Conservation (phyloP, 1,140 invertebrate genomes). For the Centruroides sculpturatus region DNA sequence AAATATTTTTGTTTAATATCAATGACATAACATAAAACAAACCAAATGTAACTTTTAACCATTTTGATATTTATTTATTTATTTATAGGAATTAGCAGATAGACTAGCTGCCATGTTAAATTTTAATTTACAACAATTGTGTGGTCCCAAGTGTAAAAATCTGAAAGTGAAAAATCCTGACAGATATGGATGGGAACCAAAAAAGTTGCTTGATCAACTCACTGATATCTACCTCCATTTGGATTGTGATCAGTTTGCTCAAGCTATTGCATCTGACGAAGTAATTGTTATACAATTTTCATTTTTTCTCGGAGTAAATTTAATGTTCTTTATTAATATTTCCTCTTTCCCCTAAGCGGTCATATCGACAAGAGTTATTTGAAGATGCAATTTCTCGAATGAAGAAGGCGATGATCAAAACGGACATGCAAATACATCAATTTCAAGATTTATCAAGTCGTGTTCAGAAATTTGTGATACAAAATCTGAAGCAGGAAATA, state of each 20-base stretch:
- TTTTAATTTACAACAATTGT: slow-evolving; percentile 92
- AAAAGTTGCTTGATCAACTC: slow-evolving; percentile 71
- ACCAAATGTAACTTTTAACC: too few relatives aligned
- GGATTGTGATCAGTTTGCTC: slow-evolving; percentile 77
- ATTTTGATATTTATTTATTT: background rate
- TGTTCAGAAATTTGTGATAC: slow-evolving; percentile 60
- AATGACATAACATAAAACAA: background rate
- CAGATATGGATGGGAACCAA: slow-evolving; percentile 93
- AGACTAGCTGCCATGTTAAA: slow-evolving; percentile 94
- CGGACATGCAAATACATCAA: slow-evolving; percentile 46
- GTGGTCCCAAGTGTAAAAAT: slow-evolving; percentile 92
- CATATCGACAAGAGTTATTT: slow-evolving; percentile 82
- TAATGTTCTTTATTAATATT: background rate
- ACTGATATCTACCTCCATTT: slow-evolving; percentile 95
- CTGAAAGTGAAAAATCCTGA: slow-evolving; percentile 89
- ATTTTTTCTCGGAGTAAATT: slow-evolving; percentile 1
- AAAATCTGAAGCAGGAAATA: slow-evolving; percentile 53
- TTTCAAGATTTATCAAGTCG: slow-evolving; percentile 57
- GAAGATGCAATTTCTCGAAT: slow-evolving; percentile 70
- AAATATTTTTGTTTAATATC: slow-evolving; percentile 8
- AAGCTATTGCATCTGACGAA: slow-evolving; percentile 69
- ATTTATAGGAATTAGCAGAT: slow-evolving; percentile 55
- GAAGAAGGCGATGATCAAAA: slow-evolving; percentile 65
- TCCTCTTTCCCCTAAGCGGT: slow-evolving; percentile 44
- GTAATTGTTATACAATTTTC: background rate